A percentile compares a stretch with the other conserved stretches of the same genome.
These are phyloP conservation scores for Uropsilus gracilis DNA, from an alignment of 2,113 vertebrate species.

Conservation along the genomic window DNA sequence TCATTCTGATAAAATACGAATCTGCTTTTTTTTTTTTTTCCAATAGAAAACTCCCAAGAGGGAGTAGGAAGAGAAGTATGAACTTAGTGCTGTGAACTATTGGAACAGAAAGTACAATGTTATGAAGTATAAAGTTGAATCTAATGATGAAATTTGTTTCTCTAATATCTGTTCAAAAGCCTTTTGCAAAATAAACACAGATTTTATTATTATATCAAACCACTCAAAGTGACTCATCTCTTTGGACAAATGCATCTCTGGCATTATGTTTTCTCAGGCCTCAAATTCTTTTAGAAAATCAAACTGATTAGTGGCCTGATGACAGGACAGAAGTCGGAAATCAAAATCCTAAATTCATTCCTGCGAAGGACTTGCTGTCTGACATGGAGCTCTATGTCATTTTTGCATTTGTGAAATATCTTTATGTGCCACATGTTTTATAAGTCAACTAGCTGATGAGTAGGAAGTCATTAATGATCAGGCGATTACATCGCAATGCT, in stretches of 20 bases:
- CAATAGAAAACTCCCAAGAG: constrained; percentile 14
- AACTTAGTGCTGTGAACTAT: constrained; percentile 37
- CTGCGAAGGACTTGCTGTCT: neutral
- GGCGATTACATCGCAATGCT: neutral
- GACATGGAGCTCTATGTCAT: neutral
- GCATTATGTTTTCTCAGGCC: constrained; percentile 63
- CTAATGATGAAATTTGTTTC: constrained; percentile 74
- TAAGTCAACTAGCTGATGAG: neutral
- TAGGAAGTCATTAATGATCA: neutral
- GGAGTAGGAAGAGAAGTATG: constrained; percentile 39
- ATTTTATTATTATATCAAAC: constrained; percentile 68
- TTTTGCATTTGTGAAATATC: neutral
- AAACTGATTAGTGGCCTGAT: constrained; percentile 61
- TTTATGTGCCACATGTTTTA: neutral
- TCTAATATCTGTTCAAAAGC: constrained; percentile 77
- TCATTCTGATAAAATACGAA: constrained; percentile 21
- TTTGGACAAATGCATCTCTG: constrained; percentile 65
- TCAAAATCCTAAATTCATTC: constrained; percentile 50
- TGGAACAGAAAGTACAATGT: constrained; percentile 76
- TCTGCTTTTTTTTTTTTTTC: no score
- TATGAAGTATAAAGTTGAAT: constrained; percentile 70
- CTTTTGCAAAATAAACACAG: constrained; percentile 71
- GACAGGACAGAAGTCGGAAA: constrained; percentile 72
- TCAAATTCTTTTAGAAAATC: constrained; percentile 67
- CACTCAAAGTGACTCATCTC: constrained; percentile 48